Evolutionary conservation across 2,113 vertebrate species (phyloP), one percentile per base, ranked within the genome.

Genomic region (Mormyrus iriodes): DNA sequence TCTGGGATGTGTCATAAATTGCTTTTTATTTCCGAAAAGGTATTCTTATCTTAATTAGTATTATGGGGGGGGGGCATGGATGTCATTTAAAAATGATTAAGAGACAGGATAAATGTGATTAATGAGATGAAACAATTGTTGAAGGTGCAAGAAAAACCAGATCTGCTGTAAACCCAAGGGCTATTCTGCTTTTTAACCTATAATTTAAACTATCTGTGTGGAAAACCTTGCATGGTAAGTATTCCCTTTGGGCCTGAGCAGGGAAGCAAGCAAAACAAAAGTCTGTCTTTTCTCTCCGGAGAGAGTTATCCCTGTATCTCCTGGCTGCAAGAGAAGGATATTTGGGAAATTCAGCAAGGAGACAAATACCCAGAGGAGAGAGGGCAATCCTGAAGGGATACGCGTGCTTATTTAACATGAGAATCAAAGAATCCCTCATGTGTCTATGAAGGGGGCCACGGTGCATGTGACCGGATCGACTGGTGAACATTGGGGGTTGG

Each of bases 1-100:
- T 84, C 39, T 46, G 42, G 1, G 17, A 84, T 48, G 39, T 84
- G 82, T 84, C 82, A n/a, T 10, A 12, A 84, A 84, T 84, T 46
- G 82, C 8, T 44, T 84, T 84, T n/a, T n/a, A n/a, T 39, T 48
- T 84, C 82, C n/a, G 44, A 84, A 84, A 84, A 84, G 44, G 82
- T n/a, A 84, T 84, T n/a, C 4, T 84, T 48, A 48, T 19, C 42
- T 13, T 48, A 48, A 84, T 84, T 48, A 48, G 9, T 10, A 48
- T n/a, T 44, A 27, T 24, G 17, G 5, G 4, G 21, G 79, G 35
- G 79, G 42, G 19, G 7, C 31, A 76, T 17, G 31, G 31, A 19
- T 39, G 31, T 76, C 12, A 76, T 76, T 76, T 76, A 3, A 4
- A 76, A 76, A 76, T 76, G 13, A 31, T 76, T 76, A 19, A 48